phyloP scores from a whole-genome alignment of 2,113 vertebrate species.

The Larimichthys crocea region DNA sequence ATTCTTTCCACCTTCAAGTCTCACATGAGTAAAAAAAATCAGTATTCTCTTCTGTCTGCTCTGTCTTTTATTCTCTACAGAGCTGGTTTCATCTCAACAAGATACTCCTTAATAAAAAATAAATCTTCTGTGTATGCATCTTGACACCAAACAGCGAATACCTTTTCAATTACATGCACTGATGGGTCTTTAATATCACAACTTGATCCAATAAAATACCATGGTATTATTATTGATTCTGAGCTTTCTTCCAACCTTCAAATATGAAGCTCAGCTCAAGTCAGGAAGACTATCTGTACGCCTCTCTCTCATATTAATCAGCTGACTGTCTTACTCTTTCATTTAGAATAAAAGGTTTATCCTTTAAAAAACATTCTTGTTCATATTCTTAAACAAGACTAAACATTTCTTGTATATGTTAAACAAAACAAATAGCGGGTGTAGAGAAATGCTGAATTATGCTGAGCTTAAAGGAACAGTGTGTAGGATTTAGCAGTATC shows the following conservation, averaged over 20 bases:
- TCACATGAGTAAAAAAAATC: neutral
- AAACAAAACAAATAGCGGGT: neutral
- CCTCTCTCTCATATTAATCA: too few relatives aligned
- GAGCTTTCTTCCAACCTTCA: neutral
- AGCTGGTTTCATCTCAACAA: neutral
- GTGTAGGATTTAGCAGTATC: too few relatives aligned
- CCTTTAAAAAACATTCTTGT: neutral
- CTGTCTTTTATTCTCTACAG: neutral
- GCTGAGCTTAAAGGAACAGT: too few relatives aligned
- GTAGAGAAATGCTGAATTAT: neutral
- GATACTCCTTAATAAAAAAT: neutral
- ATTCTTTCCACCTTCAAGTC: neutral
- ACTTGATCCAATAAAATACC: neutral
- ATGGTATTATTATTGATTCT: conserved; percentile 8
- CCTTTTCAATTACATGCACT: neutral
- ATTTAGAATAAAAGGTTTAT: too few relatives aligned
- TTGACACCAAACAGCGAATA: neutral
- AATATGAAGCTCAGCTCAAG: neutral
- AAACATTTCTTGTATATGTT: too few relatives aligned
- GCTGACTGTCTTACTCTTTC: too few relatives aligned
- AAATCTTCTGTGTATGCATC: neutral
- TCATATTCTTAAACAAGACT: too few relatives aligned
- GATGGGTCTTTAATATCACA: conserved; percentile 1
- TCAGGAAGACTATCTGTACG: too few relatives aligned
- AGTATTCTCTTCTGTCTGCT: neutral